These are phyloP conservation scores for Trochalopteron elliotii DNA, from an alignment of 2,113 vertebrate species.

Conservation along the genomic window DNA sequence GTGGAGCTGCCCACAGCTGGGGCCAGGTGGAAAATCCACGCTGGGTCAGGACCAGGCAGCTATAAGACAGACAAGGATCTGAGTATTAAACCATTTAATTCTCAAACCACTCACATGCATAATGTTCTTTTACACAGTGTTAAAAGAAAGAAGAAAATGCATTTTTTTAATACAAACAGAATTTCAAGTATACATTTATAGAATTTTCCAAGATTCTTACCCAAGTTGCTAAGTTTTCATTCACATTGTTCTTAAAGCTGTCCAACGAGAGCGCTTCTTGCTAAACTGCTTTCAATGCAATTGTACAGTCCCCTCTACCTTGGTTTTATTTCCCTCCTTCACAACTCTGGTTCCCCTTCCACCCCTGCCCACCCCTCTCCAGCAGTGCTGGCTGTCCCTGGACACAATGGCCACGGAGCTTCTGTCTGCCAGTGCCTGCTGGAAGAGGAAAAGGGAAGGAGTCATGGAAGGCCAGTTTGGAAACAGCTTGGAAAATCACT, in stretches of 20 bases:
- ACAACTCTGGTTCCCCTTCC: background rate
- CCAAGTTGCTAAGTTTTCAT: constrained; percentile 79
- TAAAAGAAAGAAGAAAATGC: constrained; percentile 81
- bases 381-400: background rate
- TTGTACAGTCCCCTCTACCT: constrained; percentile 65
- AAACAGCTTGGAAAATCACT: constrained; percentile 2
- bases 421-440: background rate
- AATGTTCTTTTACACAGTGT: constrained; percentile 85
- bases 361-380: background rate
- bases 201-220: constrained; percentile 78
- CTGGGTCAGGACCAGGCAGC: background rate
- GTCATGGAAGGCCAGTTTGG: constrained; percentile 4
- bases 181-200: constrained; percentile 84
- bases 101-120: constrained; percentile 86
- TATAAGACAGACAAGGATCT: background rate
- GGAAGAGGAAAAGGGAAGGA: constrained; percentile 10
- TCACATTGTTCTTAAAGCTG: constrained; percentile 87
- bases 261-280: constrained; percentile 70
- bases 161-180: constrained; percentile 76
- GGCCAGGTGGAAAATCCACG: accelerated
- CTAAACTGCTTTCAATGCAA: constrained; percentile 73
- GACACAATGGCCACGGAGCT: background rate
- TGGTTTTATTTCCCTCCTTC: constrained; percentile 24
- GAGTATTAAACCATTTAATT: constrained; percentile 84
- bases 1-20: background rate